phyloP scores from a whole-genome alignment of 1,140 invertebrate genomes.

The Amphibalanus amphitrite region DNA sequence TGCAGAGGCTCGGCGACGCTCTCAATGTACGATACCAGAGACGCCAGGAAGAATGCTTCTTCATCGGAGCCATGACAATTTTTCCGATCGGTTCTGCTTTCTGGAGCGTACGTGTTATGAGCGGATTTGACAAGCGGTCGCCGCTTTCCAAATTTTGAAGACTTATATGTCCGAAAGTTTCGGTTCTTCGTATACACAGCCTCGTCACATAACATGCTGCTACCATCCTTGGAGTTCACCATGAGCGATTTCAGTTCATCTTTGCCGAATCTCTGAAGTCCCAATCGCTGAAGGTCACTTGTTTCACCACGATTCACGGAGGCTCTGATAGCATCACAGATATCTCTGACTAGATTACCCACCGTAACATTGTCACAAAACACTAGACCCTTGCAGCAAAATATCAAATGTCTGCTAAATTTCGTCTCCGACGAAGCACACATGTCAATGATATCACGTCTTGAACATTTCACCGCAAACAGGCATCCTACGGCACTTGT shows the following conservation, averaged over 20 bases:
- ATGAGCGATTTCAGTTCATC: conserved; percentile 23
- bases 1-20: conserved; percentile 14
- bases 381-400: conserved; percentile 30
- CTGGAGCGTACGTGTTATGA: conserved; percentile 30
- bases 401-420: conserved; percentile 47
- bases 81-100: conserved; percentile 18
- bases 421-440: conserved; percentile 41
- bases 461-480: conserved; percentile 27
- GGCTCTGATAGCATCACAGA: conserved; percentile 25
- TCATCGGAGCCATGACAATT: conserved; percentile 9
- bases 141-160: conserved; percentile 42
- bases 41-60: conserved; percentile 35
- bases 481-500: conserved; percentile 28
- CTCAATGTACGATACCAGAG: conserved; percentile 34
- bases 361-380: conserved; percentile 39
- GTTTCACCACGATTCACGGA: neutral
- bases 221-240: conserved; percentile 22
- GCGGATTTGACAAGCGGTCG: conserved; percentile 32
- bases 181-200: conserved; percentile 48
- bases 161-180: conserved; percentile 46
- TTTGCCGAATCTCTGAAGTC: conserved; percentile 18
- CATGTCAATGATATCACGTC: conserved; percentile 34
- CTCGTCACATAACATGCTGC: conserved; percentile 37
- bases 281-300: conserved; percentile 15
- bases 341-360: conserved; percentile 35